These are phyloP conservation scores for Trichogramma evanescens DNA, from an alignment of 2,888 invertebrate genomes.

Conservation along the genomic window DNA sequence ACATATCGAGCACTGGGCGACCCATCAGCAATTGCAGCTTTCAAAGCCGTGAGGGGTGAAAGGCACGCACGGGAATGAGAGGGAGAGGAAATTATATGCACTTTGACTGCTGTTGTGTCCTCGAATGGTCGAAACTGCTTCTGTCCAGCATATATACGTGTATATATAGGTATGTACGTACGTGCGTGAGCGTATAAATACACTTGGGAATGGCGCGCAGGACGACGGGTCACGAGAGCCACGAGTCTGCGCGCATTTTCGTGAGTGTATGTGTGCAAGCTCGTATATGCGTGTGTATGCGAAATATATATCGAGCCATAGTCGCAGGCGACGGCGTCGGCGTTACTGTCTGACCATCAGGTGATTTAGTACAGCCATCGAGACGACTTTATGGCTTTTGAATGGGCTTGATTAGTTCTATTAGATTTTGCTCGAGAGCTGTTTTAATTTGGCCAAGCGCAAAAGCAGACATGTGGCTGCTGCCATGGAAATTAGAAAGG, in stretches of 20 bases:
- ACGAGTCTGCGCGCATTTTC: conserved; percentile 3
- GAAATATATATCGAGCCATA: background rate
- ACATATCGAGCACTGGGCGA: too few relatives aligned
- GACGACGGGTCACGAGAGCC: too few relatives aligned
- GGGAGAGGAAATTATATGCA: conserved; percentile 7
- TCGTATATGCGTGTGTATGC: background rate
- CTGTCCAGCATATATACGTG: too few relatives aligned
- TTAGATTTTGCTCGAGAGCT: background rate
- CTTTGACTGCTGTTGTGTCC: conserved; percentile 5
- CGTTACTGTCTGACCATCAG: conserved; percentile 7
- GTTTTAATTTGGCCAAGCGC: too few relatives aligned
- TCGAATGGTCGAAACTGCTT: too few relatives aligned
- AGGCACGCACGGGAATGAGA: background rate
- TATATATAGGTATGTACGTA: too few relatives aligned
- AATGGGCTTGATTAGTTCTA: conserved; percentile 11
- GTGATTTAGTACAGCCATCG: conserved; percentile 10
- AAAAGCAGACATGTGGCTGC: too few relatives aligned
- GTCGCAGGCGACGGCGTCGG: background rate
- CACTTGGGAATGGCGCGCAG: too few relatives aligned
- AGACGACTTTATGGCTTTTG: conserved; percentile 6
- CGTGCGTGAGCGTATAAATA: too few relatives aligned
- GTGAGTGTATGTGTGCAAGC: background rate
- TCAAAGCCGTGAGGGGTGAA: too few relatives aligned
- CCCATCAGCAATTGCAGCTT: too few relatives aligned
- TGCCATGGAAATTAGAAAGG: too few relatives aligned